Conservation (phyloP, 2,113 vertebrate species). For the Epinephelus moara region DNA sequence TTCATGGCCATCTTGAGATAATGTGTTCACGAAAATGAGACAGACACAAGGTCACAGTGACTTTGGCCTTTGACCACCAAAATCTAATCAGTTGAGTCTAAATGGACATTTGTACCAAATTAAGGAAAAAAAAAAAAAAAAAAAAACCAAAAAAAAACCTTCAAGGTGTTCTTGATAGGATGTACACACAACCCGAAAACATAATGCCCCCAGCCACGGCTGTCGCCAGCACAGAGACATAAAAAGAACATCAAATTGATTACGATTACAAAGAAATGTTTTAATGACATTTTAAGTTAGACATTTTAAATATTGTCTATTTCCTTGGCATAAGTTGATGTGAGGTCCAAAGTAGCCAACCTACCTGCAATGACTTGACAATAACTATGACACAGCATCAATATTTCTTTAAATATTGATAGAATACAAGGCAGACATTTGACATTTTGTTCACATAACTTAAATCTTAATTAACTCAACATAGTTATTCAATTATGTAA, state of each 20-base stretch:
- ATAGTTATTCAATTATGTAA: slow-evolving; percentile 9
- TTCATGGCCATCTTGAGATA: no score
- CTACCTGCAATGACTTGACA: slow-evolving; percentile 11
- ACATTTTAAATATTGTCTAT: slow-evolving; percentile 70
- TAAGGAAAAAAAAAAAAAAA: no score
- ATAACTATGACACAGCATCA: not conserved
- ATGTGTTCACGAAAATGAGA: no score
- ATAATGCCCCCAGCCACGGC: no score
- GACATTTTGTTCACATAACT: slow-evolving; percentile 22
- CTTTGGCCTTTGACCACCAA: no score
- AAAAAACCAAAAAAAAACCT: no score
- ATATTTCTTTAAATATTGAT: slow-evolving; percentile 5
- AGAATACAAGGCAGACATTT: slow-evolving; percentile 19
- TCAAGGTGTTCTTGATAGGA: no score
- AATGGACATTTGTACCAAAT: no score
- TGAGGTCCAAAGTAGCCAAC: slow-evolving; percentile 48
- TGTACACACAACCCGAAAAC: no score
- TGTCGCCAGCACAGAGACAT: no score
- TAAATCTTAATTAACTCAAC: slow-evolving; percentile 6
- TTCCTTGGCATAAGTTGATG: slow-evolving; percentile 72
- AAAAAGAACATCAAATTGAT: not conserved
- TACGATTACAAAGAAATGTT: slow-evolving; percentile 70
- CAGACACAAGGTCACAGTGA: no score
- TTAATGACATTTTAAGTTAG: slow-evolving; percentile 77
- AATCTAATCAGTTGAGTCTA: no score